Percentiles rank a stretch among this genome's conserved stretches.
phyloP scores from a whole-genome alignment of 2,113 vertebrate genomes.

The Osmerus mordax region DNA sequence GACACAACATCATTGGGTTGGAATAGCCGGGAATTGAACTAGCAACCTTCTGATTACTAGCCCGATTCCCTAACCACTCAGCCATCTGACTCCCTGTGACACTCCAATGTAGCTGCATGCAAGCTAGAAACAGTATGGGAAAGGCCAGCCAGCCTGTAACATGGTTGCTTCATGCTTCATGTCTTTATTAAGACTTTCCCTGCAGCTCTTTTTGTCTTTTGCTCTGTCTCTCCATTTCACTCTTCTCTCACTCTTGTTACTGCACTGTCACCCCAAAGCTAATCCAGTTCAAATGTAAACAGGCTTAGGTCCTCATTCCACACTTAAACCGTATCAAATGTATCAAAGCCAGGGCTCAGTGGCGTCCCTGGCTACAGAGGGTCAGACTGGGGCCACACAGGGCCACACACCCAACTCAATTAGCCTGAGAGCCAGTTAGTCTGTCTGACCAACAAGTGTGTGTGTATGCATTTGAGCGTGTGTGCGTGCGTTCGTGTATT shows the following conservation, averaged over 20 bases:
- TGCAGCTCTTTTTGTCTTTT: not conserved
- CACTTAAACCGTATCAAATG: slow-evolving; percentile 89
- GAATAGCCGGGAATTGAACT: no score
- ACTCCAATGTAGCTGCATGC: no score
- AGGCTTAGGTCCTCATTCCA: slow-evolving; percentile 79
- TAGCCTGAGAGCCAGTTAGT: slow-evolving; percentile 75
- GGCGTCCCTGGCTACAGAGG: slow-evolving; percentile 76
- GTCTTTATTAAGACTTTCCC: slow-evolving; percentile 13
- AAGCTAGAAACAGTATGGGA: no score
- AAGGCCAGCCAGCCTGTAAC: not conserved
- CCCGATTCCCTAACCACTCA: no score
- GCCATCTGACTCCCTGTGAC: no score
- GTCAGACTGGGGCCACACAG: slow-evolving; percentile 74
- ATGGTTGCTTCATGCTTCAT: slow-evolving; percentile 30
- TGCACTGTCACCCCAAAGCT: slow-evolving; percentile 70
- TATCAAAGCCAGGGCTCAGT: slow-evolving; percentile 85
- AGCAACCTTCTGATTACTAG: no score
- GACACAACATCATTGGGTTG: no score
- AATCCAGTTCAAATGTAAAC: slow-evolving; percentile 83
- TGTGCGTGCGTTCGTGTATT: slow-evolving; percentile 9
- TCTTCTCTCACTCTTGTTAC: slow-evolving; percentile 47
- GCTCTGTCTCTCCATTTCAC: slow-evolving; percentile 19
- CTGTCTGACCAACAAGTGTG: slow-evolving; percentile 58
- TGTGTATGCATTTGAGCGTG: slow-evolving; percentile 7
- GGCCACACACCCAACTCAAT: slow-evolving; percentile 78